Evolutionary conservation across 2,888 invertebrate genomes (phyloP).

Genomic region (Euspilapteryx auroguttella): DNA sequence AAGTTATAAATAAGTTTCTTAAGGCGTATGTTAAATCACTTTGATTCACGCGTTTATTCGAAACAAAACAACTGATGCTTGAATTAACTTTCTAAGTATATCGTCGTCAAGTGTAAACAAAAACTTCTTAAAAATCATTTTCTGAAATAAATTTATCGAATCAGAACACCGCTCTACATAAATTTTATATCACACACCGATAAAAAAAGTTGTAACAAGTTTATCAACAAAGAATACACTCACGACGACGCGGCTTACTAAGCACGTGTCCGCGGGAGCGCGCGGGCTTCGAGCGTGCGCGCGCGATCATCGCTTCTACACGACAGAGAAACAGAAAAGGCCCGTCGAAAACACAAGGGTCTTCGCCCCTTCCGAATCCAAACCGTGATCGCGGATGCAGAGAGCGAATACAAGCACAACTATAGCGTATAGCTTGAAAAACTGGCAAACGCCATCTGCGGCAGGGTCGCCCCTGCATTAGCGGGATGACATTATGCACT

Average conservation of each 20-base stretch:
- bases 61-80: conserved; percentile 35
- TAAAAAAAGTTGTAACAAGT: conserved; percentile 22
- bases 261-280: conserved; percentile 21
- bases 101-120: neutral
- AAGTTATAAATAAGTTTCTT: conserved; percentile 3
- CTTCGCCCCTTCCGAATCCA: conserved; percentile 54
- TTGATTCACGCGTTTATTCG: conserved; percentile 16
- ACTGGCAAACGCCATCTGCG: conserved; percentile 48
- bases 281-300: conserved; percentile 29
- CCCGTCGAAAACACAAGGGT: conserved; percentile 39
- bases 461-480: conserved; percentile 49
- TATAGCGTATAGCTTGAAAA: conserved; percentile 1
- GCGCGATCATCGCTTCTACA: conserved; percentile 44
- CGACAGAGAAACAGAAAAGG: no score
- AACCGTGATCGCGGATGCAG: conserved; percentile 49
- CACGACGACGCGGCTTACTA: conserved; percentile 13
- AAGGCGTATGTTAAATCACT: conserved; percentile 21
- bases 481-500: conserved; percentile 57
- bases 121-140: neutral
- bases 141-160: neutral
- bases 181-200: neutral
- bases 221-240: conserved; percentile 20
- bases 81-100: conserved; percentile 18
- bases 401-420: conserved; percentile 43
- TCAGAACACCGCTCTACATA: neutral